A percentile compares a stretch with the other conserved stretches of the same genome.
phyloP scores from a whole-genome alignment of 2,888 invertebrate species.

The Agonopterix heracliana region DNA sequence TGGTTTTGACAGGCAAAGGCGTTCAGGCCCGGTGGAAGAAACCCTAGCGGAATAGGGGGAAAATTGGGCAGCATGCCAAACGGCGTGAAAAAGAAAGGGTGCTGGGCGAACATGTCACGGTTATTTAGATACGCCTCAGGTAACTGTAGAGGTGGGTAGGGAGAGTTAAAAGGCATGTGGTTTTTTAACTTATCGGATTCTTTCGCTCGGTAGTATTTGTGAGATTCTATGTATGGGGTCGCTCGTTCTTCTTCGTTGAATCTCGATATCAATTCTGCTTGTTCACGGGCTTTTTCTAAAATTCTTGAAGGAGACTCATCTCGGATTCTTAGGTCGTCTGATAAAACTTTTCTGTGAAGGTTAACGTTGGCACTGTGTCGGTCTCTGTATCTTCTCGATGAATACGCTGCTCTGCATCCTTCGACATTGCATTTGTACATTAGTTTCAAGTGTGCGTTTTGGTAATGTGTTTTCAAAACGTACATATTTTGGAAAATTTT shows the following conservation, averaged over 20 bases:
- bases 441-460: conserved; percentile 95
- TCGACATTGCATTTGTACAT: conserved; percentile 97
- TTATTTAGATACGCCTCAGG: conserved; percentile 59
- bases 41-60: conserved; percentile 61
- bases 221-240: conserved; percentile 75
- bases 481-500: conserved; percentile 96
- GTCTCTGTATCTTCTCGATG: conserved; percentile 94
- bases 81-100: conserved; percentile 66
- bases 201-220: conserved; percentile 56
- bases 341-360: conserved; percentile 91
- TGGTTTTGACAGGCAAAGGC: conserved; percentile 56
- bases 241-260: conserved; percentile 83
- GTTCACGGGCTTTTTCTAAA: conserved; percentile 78
- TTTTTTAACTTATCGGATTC: conserved; percentile 54
- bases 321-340: conserved; percentile 68
- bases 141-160: conserved; percentile 50
- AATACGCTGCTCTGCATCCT: conserved; percentile 96
- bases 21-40: conserved; percentile 61
- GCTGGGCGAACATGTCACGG: conserved; percentile 60
- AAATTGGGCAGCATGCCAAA: conserved; percentile 70
- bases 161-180: conserved; percentile 41
- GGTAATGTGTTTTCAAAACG: conserved; percentile 95
- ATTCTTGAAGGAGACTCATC: conserved; percentile 63
- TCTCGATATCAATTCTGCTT: conserved; percentile 86
- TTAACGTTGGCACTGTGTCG: conserved; percentile 94